Evolutionary conservation across 1,140 invertebrate genomes (phyloP), one percentile per base, ranked within the genome.

Genomic region (Drosophila micromelanica): DNA sequence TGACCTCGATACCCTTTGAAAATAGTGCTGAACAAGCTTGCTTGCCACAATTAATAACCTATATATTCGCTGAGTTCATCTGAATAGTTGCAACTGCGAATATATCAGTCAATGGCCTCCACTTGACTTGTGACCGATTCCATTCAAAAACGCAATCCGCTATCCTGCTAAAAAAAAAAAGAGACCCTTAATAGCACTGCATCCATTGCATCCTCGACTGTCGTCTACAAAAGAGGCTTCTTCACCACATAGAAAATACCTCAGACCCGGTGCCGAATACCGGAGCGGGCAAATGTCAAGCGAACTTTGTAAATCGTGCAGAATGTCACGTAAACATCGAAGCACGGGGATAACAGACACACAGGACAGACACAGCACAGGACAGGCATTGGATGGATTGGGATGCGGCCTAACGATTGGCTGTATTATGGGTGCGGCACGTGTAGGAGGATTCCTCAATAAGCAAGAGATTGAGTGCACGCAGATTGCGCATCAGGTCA

Each of bases 111-210:
- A 86, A 76, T 80, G 59, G 48, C 63, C 68, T 73, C 73, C 78
- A 78, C 82, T 85, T 85, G 80, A 85, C 80, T 87, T 85, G 80
- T 85, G 79, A 82, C 80, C 80, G 77, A 84, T 78, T 81, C 80
- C 81, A 86, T 86, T 86, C 69, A 67, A 85, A 84, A 85, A 84
- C 80, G 55, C 61, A 67, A 76, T 62, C 60, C 49, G 20, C 30
- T 37, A 13, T 55, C 11, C 60, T 32, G 68, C 20, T 23, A 64
- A 48, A 52, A 61, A 71, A 64, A 59, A 51, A 54, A 45, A 20
- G 2, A 20, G 2, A 1, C 17, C 27, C 32, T 45, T 38, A 61
- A 69, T 49, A 8, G 35, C 49, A 64, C 48, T 42, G 51, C 35
- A 63, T 42, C 60, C 35, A 63, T 35, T 63, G 67, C 67, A 55